Evolutionary conservation across 1,140 invertebrate genomes (phyloP).

Genomic region (Periplaneta americana): DNA sequence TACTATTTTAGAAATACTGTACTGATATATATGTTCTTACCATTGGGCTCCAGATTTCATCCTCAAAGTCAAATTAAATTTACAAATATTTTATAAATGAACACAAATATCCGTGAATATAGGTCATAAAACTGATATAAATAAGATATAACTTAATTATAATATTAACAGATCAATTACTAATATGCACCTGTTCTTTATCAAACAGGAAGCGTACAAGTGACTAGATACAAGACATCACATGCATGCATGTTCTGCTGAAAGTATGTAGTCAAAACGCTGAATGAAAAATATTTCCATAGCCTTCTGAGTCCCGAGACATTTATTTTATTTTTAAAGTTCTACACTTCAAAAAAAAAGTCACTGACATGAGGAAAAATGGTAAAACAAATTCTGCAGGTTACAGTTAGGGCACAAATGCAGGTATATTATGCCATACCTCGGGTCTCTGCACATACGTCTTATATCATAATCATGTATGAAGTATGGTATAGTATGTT

Average conservation of each 20-base stretch:
- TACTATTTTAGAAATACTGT: neutral
- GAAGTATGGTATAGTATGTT: no score
- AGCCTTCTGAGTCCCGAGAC: no score
- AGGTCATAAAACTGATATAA: neutral
- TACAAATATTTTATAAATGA: neutral
- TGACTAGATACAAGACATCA: neutral
- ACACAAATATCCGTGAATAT: no score
- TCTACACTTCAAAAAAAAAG: no score
- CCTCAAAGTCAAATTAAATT: neutral
- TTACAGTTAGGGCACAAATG: no score
- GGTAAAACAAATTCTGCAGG: no score
- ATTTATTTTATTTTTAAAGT: no score
- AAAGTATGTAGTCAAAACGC: neutral
- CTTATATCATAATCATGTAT: no score
- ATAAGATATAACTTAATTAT: neutral
- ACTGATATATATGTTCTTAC: neutral
- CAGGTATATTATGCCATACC: no score
- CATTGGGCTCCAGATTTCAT: neutral
- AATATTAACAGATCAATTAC: neutral
- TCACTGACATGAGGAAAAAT: no score
- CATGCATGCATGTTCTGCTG: neutral
- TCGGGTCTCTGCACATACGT: no score
- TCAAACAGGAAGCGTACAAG: neutral
- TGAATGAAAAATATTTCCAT: neutral
- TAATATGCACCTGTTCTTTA: neutral